Evolutionary conservation across 2,113 vertebrate species (phyloP).

Genomic region (Dicerorhinus sumatrensis): DNA sequence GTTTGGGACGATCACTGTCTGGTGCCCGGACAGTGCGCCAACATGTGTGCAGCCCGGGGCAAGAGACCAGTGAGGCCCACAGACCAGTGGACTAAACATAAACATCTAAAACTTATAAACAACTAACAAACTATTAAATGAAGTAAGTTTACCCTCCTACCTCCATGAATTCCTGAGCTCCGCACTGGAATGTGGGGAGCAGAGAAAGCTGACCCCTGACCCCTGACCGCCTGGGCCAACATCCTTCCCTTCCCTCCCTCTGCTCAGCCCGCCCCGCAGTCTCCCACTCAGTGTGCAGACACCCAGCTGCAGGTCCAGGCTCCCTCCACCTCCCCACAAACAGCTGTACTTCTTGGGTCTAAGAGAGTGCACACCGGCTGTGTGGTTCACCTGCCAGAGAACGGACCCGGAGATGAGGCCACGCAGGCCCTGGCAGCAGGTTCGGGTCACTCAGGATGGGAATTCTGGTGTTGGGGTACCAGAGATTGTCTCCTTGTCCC

Average conservation of each 20-base stretch:
- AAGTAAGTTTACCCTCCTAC: neutral
- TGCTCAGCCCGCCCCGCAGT: neutral
- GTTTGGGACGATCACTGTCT: neutral
- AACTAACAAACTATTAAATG: neutral
- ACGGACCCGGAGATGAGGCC: neutral
- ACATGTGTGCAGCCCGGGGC: neutral
- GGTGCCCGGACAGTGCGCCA: neutral
- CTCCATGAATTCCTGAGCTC: neutral
- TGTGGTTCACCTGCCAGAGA: neutral
- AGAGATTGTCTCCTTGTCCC: neutral
- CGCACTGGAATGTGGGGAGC: neutral
- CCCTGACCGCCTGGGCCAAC: neutral
- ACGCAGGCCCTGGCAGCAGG: neutral
- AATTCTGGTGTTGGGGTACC: neutral
- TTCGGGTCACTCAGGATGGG: neutral
- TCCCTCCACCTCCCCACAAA: neutral
- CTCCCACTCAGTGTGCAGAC: rapidly evolving
- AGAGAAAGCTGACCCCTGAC: neutral
- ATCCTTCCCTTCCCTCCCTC: neutral
- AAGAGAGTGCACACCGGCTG: too few species aligned
- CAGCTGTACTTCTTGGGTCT: neutral
- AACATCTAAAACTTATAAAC: neutral
- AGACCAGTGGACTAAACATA: neutral
- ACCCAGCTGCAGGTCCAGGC: neutral
- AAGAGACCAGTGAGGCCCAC: neutral